A percentile compares a stretch with the other conserved stretches of the same genome.
These are phyloP conservation scores for Prinia subflava DNA, from an alignment of 2,113 vertebrate species.

Conservation along the genomic window DNA sequence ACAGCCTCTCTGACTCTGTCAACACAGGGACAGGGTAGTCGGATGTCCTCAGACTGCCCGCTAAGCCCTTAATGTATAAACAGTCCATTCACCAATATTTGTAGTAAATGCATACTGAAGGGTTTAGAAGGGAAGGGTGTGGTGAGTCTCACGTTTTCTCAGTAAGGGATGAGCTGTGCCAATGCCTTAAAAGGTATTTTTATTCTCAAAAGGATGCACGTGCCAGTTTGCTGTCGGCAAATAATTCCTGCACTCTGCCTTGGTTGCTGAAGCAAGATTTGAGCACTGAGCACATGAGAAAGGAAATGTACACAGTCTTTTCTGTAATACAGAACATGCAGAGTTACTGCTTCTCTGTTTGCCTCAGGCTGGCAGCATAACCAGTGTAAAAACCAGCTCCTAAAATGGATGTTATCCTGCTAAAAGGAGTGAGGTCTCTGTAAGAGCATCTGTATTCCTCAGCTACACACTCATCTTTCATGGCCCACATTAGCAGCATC, in stretches of 20 bases:
- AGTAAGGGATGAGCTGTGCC: background rate
- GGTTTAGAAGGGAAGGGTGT: background rate
- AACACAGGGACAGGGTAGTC: background rate
- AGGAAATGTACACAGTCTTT: background rate
- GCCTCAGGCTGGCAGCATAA: background rate
- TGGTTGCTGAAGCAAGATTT: background rate
- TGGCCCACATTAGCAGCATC: background rate
- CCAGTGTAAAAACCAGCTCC: background rate
- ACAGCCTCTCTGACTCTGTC: background rate
- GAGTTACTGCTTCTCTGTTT: background rate
- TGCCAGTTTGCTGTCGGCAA: accelerated
- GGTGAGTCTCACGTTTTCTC: accelerated
- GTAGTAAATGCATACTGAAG: background rate
- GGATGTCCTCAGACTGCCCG: background rate
- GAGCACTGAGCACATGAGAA: background rate
- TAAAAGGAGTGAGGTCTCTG: background rate
- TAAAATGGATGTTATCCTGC: background rate
- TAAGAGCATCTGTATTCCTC: background rate
- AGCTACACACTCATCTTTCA: background rate
- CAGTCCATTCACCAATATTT: background rate
- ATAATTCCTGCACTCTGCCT: background rate
- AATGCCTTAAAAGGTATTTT: too few relatives aligned
- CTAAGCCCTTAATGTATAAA: background rate
- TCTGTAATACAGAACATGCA: background rate
- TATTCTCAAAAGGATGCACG: accelerated